These are phyloP conservation scores for Scaptomyza reducta DNA, from an alignment of 2,888 invertebrate species.

Conservation along the genomic window DNA sequence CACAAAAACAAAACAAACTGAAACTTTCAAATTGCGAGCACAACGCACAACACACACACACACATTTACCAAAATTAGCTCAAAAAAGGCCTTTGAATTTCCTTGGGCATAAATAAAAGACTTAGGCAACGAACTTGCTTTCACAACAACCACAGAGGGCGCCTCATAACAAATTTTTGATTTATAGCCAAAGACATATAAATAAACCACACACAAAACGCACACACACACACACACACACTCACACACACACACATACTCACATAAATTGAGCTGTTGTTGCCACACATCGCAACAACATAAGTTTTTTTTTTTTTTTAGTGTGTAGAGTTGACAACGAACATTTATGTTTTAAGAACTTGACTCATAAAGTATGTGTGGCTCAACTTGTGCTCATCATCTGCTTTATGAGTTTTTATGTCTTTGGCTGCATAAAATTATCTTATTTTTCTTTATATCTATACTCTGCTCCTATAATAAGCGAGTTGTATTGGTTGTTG, in stretches of 20 bases:
- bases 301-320: slow-evolving; percentile 10
- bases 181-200: slow-evolving; percentile 53
- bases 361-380: slow-evolving; percentile 36
- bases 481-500: not conserved
- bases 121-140: slow-evolving; percentile 78
- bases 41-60: slow-evolving; percentile 31
- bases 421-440: slow-evolving; percentile 29
- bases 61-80: slow-evolving; percentile 55
- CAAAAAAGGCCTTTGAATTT: slow-evolving; percentile 59
- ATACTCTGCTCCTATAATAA: not conserved
- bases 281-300: slow-evolving; percentile 2
- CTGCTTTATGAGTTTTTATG: slow-evolving; percentile 26
- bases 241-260: slow-evolving; percentile 22
- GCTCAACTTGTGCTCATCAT: slow-evolving; percentile 20
- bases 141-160: slow-evolving; percentile 60
- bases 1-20: slow-evolving; percentile 53
- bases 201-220: slow-evolving; percentile 42
- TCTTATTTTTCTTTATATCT: not conserved
- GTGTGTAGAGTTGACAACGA: slow-evolving; percentile 25
- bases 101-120: slow-evolving; percentile 72
- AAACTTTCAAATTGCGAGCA: slow-evolving; percentile 75
- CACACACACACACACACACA: slow-evolving; percentile 25
- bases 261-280: slow-evolving; percentile 41
- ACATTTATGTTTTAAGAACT: slow-evolving; percentile 23
- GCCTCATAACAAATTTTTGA: slow-evolving; percentile 75